Evolutionary conservation across 2,113 vertebrate species (phyloP), one percentile per base, ranked within the genome.

Genomic region (Centropus bengalensis): DNA sequence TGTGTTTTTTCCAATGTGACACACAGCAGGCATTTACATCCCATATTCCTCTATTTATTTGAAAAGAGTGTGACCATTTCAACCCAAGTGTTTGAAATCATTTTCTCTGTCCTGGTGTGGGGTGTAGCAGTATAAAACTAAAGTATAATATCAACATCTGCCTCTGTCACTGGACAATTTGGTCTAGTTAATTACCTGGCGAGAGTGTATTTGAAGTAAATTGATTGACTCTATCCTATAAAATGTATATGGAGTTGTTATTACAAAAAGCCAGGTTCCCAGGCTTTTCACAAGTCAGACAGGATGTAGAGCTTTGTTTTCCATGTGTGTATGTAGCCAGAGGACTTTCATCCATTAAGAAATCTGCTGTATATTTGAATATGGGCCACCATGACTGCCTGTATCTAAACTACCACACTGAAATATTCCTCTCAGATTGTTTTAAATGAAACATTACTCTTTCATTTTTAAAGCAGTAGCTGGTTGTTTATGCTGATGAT

Each of bases 31-130:
- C 2, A 13, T 22, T 51, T 67, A 47, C 8, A 58, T 78, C n/a
- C 79, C 82, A 17, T 86, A 81, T 89, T 71, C 27, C 26, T 96
- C 81, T 88, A 82, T 26, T 89, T 92, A 54, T 94, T 80, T 78
- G 49, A 20, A 85, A 75, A 59, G 30, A 83, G 22, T 5, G 7
- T 40, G 59, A 60, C 40, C 40, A 60, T 74, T 94, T 83, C 59
- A 86, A 86, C 23, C 40, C 26, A 88, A 66, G 36, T 54, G 20
- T 49, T 96, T 12, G 18, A 27, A 86, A 49, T 15, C 21, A 36
- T 87, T 60, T 68, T 67, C 68, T 93, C 19, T 70, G 42, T 64
- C 63, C 24, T 92, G 36, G 12, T 74, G 36, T 45, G 69, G 10
- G 42, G 24, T 32, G 87, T 44, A 91, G 45, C 26, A 60, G 16